A percentile compares a stretch with the other conserved stretches of the same genome.
Evolutionary conservation across 2,797 vertebrate species (phyloP).

Genomic region (Clarias pachynema): DNA sequence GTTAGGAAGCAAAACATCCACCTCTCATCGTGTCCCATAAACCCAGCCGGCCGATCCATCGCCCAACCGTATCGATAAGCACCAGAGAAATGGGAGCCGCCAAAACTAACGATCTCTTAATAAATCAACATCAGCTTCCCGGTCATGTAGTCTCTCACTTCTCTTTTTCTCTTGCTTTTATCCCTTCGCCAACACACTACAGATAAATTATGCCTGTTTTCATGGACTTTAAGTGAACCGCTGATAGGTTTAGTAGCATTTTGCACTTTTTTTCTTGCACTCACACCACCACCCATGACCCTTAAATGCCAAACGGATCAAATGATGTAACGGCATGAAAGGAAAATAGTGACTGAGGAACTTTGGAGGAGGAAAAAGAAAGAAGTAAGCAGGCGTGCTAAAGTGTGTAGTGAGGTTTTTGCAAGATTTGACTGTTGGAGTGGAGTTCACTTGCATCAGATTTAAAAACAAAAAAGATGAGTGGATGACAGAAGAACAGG

Average conservation of each 20-base stretch:
- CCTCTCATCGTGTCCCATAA: slow-evolving; percentile 35
- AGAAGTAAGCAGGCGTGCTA: neutral
- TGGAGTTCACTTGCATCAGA: slow-evolving; percentile 19
- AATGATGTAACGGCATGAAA: slow-evolving; percentile 84
- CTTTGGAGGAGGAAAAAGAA: slow-evolving; percentile 25
- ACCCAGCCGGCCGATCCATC: slow-evolving; percentile 40
- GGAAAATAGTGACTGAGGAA: slow-evolving; percentile 54
- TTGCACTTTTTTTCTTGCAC: neutral
- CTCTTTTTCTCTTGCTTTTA: slow-evolving; percentile 27
- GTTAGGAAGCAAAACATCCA: slow-evolving; percentile 11
- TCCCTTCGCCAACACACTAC: slow-evolving; percentile 64
- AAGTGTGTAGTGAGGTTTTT: neutral
- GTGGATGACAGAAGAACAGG: neutral
- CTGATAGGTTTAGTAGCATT: slow-evolving; percentile 65
- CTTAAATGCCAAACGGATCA: slow-evolving; percentile 62
- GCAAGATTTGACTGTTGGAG: slow-evolving; percentile 75
- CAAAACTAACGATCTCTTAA: slow-evolving; percentile 77
- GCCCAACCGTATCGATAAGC: slow-evolving; percentile 69
- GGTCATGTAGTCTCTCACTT: slow-evolving; percentile 38
- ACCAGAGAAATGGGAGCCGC: slow-evolving; percentile 70
- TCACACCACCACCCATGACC: slow-evolving; percentile 25
- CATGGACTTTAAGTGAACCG: slow-evolving; percentile 73
- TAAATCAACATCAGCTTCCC: slow-evolving; percentile 68
- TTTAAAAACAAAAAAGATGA: neutral
- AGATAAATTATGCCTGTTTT: slow-evolving; percentile 79